Evolutionary conservation across 1,140 invertebrate genomes (phyloP).

Genomic region (Drosophila littoralis): DNA sequence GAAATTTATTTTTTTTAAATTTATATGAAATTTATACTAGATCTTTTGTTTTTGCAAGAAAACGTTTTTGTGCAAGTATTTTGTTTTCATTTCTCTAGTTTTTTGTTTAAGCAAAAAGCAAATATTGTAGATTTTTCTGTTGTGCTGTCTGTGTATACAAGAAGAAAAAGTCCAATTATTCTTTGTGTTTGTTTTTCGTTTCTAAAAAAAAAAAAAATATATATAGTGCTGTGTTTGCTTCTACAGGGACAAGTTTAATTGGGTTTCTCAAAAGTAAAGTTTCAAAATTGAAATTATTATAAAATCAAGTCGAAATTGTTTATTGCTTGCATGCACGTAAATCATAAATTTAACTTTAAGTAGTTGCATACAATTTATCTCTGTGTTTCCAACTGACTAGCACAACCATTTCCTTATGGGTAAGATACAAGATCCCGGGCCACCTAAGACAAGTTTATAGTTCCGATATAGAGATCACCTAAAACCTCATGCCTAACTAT

Average conservation of each 20-base stretch:
- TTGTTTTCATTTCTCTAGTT: background rate
- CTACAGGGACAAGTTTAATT: background rate
- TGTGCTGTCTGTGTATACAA: constrained; percentile 3
- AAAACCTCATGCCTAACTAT: background rate
- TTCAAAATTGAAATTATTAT: background rate
- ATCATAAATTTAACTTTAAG: no score
- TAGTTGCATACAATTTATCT: background rate
- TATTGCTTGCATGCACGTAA: no score
- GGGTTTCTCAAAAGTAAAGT: background rate
- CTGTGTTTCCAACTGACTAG: constrained; percentile 14
- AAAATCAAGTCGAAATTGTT: constrained; percentile 1
- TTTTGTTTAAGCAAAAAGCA: background rate
- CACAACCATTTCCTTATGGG: constrained; percentile 7
- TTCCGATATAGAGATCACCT: background rate
- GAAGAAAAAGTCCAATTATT: background rate
- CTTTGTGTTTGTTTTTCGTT: background rate
- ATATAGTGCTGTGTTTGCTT: background rate
- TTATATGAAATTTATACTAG: constrained; percentile 13
- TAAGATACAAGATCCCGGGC: background rate
- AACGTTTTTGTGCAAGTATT: background rate
- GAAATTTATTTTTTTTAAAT: background rate
- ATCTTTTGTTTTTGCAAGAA: background rate
- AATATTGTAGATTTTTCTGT: constrained; percentile 10
- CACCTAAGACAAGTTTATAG: constrained; percentile 26
- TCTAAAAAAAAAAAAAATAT: background rate